Evolutionary conservation across 2,888 invertebrate genomes (phyloP).

Genomic region (Leptura quadrifasciata): DNA sequence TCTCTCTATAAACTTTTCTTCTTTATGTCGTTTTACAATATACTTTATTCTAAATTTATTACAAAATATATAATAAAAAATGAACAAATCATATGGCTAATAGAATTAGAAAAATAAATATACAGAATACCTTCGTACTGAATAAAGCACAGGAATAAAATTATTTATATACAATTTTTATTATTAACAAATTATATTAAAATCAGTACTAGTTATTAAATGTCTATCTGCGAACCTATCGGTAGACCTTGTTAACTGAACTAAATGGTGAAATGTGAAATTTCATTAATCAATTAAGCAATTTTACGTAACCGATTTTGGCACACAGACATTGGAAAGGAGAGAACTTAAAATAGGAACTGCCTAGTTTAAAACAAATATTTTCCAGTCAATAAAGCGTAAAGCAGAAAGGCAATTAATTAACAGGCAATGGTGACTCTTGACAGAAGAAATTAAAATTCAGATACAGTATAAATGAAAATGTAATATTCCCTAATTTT

Average conservation of each 20-base stretch:
- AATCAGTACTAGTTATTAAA: constrained; percentile 44
- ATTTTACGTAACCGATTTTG: constrained; percentile 39
- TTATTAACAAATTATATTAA: constrained; percentile 38
- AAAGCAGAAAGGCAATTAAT: constrained; percentile 29
- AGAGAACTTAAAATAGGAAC: constrained; percentile 32
- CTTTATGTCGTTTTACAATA: constrained; percentile 54
- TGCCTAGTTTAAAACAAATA: constrained; percentile 26
- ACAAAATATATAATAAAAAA: constrained; percentile 57
- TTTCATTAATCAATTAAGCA: constrained; percentile 5
- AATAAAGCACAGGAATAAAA: constrained; percentile 54
- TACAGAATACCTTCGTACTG: constrained; percentile 55
- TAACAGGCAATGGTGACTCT: constrained; percentile 33
- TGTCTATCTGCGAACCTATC: constrained; percentile 38
- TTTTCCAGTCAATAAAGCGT: constrained; percentile 32
- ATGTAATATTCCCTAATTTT: too few relatives aligned
- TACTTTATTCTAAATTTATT: constrained; percentile 53
- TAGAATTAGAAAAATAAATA: constrained; percentile 56
- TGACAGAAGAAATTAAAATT: constrained; percentile 10
- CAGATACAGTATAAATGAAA: not conserved
- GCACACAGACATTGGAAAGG: constrained; percentile 41
- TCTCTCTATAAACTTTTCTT: constrained; percentile 60
- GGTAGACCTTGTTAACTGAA: constrained; percentile 14
- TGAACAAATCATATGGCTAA: constrained; percentile 55
- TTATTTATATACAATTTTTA: constrained; percentile 51
- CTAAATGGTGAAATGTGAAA: not conserved